Base-by-base conservation (phyloP, 2,797 vertebrate species). In the Sphenodon punctatus region DNA sequence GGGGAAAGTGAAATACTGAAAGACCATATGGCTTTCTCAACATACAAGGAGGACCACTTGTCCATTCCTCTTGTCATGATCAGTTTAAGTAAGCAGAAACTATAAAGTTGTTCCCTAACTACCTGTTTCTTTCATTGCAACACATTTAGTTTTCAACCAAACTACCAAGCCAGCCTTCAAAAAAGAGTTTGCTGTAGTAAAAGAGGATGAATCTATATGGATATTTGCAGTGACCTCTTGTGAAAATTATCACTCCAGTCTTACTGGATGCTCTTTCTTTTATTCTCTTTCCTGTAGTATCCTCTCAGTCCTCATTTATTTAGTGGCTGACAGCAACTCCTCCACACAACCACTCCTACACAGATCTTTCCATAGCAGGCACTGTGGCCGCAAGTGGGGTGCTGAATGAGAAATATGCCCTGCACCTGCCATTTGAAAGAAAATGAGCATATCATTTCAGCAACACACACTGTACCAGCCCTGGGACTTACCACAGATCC, bases 161-260 rank as follows among this genome's bases (percentile, higher is more conserved):
- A 38, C 46, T 77, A 80, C 32, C 51, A 83, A 59, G 58, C 36
- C 61, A 84, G 82, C 20, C 59, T 79, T 46, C 22, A 15, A 43
- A 87, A 82, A 39, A 46, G 72, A 10, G 79, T 80, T 86, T 88
- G 71, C 80, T 73, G 67, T 4, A 85, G 65, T 42, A 23, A 82
- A 45, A 32, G 84, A 84, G 15, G 17, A 30, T 67, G 88, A 82
- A 71, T 27, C 10, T 55, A 11, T 55, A 61, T 4, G 67, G 63
- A 22, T 84, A 55, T 60, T 77, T 77, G 16, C 63, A 82, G 4
- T 1, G 76, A 55, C 34, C 75, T 92, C 61, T n/a, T 66, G 34
- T 43, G 42, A 63, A 75, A 90, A 82, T 49, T 46, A 30, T 80
- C 43, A 79, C 20, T 27, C 25, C 34, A 43, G 8, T 78, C 72